Conservation (phyloP, 2,797 vertebrate genomes). For the Etheostoma perlongum region DNA sequence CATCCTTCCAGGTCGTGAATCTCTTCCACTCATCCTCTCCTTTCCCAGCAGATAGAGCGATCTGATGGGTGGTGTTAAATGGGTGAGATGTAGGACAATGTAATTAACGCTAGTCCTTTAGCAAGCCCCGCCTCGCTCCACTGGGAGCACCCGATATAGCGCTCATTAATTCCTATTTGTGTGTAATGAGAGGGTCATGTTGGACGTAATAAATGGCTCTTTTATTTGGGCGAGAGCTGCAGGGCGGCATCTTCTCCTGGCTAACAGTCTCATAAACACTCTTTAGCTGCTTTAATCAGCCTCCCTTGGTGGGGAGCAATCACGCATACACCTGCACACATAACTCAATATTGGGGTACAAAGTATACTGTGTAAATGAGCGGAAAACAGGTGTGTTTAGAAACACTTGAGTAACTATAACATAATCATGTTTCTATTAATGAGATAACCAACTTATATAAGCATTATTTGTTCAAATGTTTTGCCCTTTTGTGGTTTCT, state of each 20-base stretch:
- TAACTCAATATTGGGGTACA: conserved; percentile 10
- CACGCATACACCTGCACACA: conserved; percentile 37
- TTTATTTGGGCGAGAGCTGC: conserved; percentile 84
- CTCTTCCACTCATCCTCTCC: conserved; percentile 18
- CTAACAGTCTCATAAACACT: conserved; percentile 83
- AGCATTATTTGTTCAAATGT: conserved; percentile 3
- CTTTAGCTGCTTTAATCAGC: conserved; percentile 77
- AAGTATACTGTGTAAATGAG: conserved; percentile 25
- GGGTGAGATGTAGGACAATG: conserved; percentile 84
- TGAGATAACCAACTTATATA: conserved; percentile 1
- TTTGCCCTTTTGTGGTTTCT: not conserved
- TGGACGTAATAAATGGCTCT: conserved; percentile 86
- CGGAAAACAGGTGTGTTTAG: conserved; percentile 33
- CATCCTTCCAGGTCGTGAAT: conserved; percentile 30
- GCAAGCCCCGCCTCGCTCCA: conserved; percentile 72
- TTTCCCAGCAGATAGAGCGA: conserved; percentile 60
- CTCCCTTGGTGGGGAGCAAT: conserved; percentile 68
- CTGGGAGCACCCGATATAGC: conserved; percentile 82
- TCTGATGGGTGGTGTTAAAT: conserved; percentile 78
- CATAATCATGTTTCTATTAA: not conserved
- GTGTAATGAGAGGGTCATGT: conserved; percentile 87
- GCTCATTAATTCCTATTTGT: conserved; percentile 88
- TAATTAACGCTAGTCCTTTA: conserved; percentile 84
- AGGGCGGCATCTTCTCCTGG: conserved; percentile 78
- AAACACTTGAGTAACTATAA: conserved; percentile 15